Evolutionary conservation across 2,888 invertebrate genomes (phyloP).

Genomic region (Morinoia aosen): DNA sequence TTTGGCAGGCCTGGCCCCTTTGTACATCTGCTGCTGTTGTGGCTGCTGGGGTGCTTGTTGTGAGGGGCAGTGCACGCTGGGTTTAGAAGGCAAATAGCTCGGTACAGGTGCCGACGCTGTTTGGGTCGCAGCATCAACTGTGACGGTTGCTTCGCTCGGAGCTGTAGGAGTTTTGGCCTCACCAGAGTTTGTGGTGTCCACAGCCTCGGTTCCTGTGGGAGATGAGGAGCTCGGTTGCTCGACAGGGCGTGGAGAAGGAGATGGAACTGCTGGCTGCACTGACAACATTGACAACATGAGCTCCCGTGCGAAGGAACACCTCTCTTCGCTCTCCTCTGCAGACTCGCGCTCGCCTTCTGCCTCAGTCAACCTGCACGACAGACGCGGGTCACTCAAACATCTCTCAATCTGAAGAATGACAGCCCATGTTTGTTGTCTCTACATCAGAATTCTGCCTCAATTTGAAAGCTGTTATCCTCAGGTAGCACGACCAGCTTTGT

Average conservation of each 20-base stretch:
- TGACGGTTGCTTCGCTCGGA: slow-evolving; percentile 56
- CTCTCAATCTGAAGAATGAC: neutral
- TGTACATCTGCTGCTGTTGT: slow-evolving; percentile 65
- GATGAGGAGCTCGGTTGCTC: neutral
- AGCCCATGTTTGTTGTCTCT: neutral
- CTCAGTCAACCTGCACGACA: slow-evolving; percentile 56
- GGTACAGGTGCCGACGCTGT: slow-evolving; percentile 24
- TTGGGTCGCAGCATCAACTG: slow-evolving; percentile 52
- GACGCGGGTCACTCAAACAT: neutral
- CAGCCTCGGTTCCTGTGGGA: neutral
- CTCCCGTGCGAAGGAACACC: slow-evolving; percentile 66
- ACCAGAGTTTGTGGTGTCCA: neutral
- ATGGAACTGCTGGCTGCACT: slow-evolving; percentile 52
- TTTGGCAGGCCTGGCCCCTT: slow-evolving; percentile 55
- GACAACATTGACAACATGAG: slow-evolving; percentile 63
- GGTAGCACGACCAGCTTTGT: no score
- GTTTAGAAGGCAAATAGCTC: slow-evolving; percentile 60
- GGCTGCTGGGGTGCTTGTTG: slow-evolving; percentile 63
- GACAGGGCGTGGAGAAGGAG: neutral
- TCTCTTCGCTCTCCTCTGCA: slow-evolving; percentile 59
- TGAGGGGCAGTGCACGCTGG: slow-evolving; percentile 59
- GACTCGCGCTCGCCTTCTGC: slow-evolving; percentile 60
- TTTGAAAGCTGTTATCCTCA: no score
- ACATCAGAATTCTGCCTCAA: no score
- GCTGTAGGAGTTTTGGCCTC: slow-evolving; percentile 20